Conservation (phyloP, 2,888 invertebrate species). For the Callimorpha dominula region DNA sequence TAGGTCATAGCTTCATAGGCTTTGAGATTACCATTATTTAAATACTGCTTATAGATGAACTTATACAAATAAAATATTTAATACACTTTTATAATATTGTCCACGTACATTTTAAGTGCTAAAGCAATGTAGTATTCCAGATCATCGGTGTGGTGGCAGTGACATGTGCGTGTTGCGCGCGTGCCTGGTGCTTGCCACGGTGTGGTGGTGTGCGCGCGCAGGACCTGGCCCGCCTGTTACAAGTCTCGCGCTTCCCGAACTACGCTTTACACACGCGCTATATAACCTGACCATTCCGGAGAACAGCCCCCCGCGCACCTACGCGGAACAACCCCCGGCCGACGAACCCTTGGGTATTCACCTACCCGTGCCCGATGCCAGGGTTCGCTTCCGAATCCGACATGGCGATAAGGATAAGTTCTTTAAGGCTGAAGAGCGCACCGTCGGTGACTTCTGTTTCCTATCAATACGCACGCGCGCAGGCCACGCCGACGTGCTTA, state of each 20-base stretch:
- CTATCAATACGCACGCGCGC: conserved; percentile 95
- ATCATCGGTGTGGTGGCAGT: conserved; percentile 31
- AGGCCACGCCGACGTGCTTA: conserved; percentile 94
- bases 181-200: conserved; percentile 71
- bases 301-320: conserved; percentile 96
- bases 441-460: conserved; percentile 98
- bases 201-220: conserved; percentile 69
- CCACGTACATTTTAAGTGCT: too few relatives aligned
- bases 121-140: neutral
- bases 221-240: conserved; percentile 56
- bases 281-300: conserved; percentile 97
- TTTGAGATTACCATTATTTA: too few relatives aligned
- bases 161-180: conserved; percentile 54
- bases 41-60: too few relatives aligned
- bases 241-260: conserved; percentile 46
- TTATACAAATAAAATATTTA: too few relatives aligned
- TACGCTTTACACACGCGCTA: conserved; percentile 90
- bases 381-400: conserved; percentile 94
- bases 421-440: conserved; percentile 96
- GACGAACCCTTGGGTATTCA: conserved; percentile 94
- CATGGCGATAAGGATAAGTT: conserved; percentile 95
- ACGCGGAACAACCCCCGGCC: conserved; percentile 89
- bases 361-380: conserved; percentile 71
- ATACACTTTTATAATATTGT: too few relatives aligned
- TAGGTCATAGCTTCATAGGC: too few relatives aligned